Conservation (phyloP, 1,140 invertebrate genomes). For the Cotesia typhae region DNA sequence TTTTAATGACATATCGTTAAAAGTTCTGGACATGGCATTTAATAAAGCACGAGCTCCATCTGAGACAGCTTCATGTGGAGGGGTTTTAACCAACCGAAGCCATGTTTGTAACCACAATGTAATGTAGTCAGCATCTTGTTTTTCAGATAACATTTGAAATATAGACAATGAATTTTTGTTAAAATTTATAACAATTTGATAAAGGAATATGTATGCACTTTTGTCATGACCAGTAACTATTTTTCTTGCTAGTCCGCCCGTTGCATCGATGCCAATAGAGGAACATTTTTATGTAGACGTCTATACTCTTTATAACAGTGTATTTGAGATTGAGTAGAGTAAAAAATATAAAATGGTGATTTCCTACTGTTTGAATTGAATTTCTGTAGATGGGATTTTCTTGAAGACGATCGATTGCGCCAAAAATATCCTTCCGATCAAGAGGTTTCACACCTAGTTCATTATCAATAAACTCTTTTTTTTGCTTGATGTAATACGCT, state of each 20-base stretch:
- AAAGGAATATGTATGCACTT: conserved; percentile 9
- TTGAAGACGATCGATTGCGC: not conserved
- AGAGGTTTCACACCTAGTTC: not conserved
- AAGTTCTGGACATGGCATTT: conserved; percentile 5
- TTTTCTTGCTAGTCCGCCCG: not conserved
- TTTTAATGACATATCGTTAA: conserved; percentile 4
- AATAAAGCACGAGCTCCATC: not conserved
- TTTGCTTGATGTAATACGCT: conserved; percentile 5
- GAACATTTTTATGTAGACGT: conserved; percentile 1
- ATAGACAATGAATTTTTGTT: not conserved
- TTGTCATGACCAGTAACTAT: not conserved
- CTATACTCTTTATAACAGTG: conserved; percentile 8
- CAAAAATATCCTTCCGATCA: not conserved
- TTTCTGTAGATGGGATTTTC: conserved; percentile 1
- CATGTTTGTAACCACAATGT: conserved; percentile 2
- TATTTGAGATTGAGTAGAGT: conserved; percentile 3
- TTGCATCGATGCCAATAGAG: not conserved
- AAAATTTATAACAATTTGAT: conserved; percentile 11
- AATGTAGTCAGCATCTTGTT: not conserved
- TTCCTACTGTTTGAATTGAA: not conserved
- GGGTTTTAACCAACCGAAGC: not conserved
- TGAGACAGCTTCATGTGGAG: conserved; percentile 9
- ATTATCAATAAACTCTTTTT: not conserved
- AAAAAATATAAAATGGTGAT: conserved; percentile 9
- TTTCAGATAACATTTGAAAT: conserved; percentile 1